These are phyloP conservation scores for Otolemur crassicaudatus DNA, from an alignment of 2,797 vertebrate genomes.

Conservation along the genomic window DNA sequence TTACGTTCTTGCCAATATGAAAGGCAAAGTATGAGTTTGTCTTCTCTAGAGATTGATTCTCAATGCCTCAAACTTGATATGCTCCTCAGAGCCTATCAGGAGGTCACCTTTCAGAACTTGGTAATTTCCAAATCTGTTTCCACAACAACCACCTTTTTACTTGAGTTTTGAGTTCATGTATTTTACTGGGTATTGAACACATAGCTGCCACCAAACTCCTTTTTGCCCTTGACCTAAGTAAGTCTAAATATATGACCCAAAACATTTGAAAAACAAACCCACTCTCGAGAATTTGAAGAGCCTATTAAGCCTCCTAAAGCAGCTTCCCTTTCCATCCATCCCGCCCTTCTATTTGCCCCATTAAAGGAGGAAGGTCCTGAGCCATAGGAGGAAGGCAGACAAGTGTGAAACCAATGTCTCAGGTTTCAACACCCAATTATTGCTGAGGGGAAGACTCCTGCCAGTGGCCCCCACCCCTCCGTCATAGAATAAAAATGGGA, in stretches of 20 bases:
- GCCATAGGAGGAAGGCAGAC: not conserved
- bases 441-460: not conserved
- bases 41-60: not conserved
- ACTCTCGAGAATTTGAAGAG: not conserved
- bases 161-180: not conserved
- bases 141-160: not conserved
- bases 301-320: not conserved
- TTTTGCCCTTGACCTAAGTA: constrained; percentile 22
- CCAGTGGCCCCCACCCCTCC: not conserved
- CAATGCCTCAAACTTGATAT: not conserved
- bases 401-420: not conserved
- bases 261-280: not conserved
- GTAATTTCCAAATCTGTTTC: not conserved
- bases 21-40: not conserved
- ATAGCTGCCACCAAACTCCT: not conserved
- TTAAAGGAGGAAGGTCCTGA: not conserved
- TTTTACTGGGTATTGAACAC: not conserved
- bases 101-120: too few relatives aligned
- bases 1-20: not conserved
- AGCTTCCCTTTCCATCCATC: not conserved
- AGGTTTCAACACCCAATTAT: not conserved
- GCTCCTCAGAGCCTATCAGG: too few relatives aligned
- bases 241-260: not conserved
- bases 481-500: not conserved
- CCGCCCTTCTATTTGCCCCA: not conserved